Evolutionary conservation across 2,797 vertebrate genomes (phyloP).

Genomic region (Melopsittacus undulatus): DNA sequence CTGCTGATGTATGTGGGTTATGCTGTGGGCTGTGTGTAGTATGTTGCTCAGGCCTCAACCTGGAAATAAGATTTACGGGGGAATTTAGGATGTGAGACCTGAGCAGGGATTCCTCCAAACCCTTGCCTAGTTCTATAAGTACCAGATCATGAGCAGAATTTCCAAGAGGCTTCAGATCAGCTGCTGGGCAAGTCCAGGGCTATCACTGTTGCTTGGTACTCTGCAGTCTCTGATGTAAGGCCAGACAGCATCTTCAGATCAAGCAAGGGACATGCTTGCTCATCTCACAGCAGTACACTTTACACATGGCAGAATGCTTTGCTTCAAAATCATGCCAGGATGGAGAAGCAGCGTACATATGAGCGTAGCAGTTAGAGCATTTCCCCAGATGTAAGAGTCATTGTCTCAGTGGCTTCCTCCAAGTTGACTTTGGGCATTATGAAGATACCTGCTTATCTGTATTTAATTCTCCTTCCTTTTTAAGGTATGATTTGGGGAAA

Average conservation of each 20-base stretch:
- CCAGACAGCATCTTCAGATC: background rate
- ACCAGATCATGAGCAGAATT: background rate
- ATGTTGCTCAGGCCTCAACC: background rate
- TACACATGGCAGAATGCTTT: background rate
- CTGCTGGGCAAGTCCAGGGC: background rate
- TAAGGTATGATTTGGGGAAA: background rate
- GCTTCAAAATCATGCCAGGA: background rate
- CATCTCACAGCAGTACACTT: background rate
- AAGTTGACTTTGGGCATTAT: background rate
- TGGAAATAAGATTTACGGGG: background rate
- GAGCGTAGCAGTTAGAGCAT: rapidly evolving
- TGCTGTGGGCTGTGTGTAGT: background rate
- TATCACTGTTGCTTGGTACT: background rate
- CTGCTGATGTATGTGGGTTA: background rate
- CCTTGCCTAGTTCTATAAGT: background rate
- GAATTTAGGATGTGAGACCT: background rate
- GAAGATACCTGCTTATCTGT: background rate
- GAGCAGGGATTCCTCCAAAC: background rate
- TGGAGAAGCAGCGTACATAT: rapidly evolving
- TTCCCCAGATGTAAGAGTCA: background rate
- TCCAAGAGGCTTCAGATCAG: background rate
- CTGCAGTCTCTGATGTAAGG: background rate
- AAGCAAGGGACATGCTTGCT: background rate
- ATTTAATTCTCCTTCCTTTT: background rate
- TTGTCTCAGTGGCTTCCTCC: background rate